These are phyloP conservation scores for Lucifuga dentata DNA, from an alignment of 2,113 vertebrate species.

Conservation along the genomic window DNA sequence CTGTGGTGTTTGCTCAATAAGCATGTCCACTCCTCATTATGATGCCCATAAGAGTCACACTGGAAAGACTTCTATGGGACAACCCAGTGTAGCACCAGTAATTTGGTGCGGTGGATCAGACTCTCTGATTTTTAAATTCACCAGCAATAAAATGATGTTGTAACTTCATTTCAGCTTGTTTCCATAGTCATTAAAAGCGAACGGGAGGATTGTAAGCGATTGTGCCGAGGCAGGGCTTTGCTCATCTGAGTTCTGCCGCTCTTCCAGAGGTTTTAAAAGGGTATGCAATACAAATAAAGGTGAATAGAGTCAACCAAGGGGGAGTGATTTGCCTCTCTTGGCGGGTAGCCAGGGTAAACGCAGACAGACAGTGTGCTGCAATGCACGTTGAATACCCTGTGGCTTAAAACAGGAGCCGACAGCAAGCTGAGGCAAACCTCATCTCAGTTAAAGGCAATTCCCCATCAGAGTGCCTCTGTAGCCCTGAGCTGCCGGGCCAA, in stretches of 20 bases:
- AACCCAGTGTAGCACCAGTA: slow-evolving; percentile 39
- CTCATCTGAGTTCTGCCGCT: not conserved
- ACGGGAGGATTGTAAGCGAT: not conserved
- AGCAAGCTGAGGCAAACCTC: slow-evolving; percentile 64
- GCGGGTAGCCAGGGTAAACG: slow-evolving; percentile 23
- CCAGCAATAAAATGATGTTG: not conserved
- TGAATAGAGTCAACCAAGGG: slow-evolving; percentile 25
- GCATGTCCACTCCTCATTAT: slow-evolving; percentile 59
- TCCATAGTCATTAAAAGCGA: not conserved
- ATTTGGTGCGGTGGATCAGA: slow-evolving; percentile 5
- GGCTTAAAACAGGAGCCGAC: slow-evolving; percentile 52
- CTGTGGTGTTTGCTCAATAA: slow-evolving; percentile 40
- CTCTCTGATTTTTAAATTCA: slow-evolving; percentile 29
- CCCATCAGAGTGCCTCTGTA: slow-evolving; percentile 54
- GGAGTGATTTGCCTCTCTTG: slow-evolving; percentile 38
- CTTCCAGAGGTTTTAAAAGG: slow-evolving; percentile 24
- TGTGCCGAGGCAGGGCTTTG: not conserved
- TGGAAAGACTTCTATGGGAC: slow-evolving; percentile 42
- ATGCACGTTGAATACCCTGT: slow-evolving; percentile 42
- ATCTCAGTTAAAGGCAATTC: slow-evolving; percentile 73
- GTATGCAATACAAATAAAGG: slow-evolving; percentile 41
- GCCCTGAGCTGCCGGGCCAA: slow-evolving; percentile 53
- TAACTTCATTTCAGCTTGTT: slow-evolving; percentile 18
- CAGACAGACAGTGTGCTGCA: slow-evolving; percentile 13
- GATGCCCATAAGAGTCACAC: slow-evolving; percentile 43